Evolutionary conservation across 2,888 invertebrate species (phyloP).

Genomic region (Plemyria rubiginata): DNA sequence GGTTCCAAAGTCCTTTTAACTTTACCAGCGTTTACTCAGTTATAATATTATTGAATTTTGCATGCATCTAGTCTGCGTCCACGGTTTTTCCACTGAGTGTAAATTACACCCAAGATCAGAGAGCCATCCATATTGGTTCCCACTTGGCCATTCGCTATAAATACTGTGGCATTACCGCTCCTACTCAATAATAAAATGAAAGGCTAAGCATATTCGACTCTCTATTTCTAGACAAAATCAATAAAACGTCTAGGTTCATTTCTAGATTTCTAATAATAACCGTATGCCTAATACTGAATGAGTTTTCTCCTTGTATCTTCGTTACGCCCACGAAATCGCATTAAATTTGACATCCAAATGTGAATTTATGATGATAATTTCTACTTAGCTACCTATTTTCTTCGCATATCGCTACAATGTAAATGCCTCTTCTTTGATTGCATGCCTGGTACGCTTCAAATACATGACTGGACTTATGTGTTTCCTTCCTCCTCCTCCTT

Average conservation of each 20-base stretch:
- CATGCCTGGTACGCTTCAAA: neutral
- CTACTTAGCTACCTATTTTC: neutral
- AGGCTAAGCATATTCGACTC: constrained; percentile 13
- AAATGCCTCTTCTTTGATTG: neutral
- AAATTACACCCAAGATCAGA: too few species aligned
- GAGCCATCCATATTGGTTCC: neutral
- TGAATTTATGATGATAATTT: constrained; percentile 4
- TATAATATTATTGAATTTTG: too few species aligned
- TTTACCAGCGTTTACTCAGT: too few species aligned
- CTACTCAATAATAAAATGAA: constrained; percentile 20
- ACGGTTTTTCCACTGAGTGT: too few species aligned
- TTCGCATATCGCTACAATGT: neutral
- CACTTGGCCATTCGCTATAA: neutral
- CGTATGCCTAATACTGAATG: constrained; percentile 18
- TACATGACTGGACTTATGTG: neutral
- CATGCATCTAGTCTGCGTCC: too few species aligned
- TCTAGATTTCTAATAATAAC: constrained; percentile 23
- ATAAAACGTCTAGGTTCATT: constrained; percentile 16
- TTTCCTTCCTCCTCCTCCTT: too few species aligned
- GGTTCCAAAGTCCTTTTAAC: too few species aligned
- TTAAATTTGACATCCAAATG: constrained; percentile 6
- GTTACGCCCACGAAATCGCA: constrained; percentile 20
- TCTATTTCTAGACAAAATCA: constrained; percentile 25
- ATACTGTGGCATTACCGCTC: constrained; percentile 3
- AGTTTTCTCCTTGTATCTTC: constrained; percentile 24